phyloP scores from a whole-genome alignment of 2,888 invertebrate genomes.

The Acronicta aceris region DNA sequence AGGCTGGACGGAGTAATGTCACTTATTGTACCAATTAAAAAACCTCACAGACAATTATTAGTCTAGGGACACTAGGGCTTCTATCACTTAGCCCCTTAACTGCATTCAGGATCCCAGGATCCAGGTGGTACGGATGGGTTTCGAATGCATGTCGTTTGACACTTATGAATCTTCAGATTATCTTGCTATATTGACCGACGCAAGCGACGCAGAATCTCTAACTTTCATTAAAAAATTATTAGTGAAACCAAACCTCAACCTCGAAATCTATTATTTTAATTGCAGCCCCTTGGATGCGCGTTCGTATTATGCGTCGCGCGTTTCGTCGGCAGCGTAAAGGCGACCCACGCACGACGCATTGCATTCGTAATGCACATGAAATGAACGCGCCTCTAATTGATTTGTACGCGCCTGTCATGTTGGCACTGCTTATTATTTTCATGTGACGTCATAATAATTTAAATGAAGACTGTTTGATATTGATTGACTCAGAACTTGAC shows the following conservation, averaged over 20 bases:
- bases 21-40: no score
- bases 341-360: slow-evolving; percentile 20
- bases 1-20: no score
- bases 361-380: slow-evolving; percentile 56
- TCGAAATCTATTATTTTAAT: slow-evolving; percentile 38
- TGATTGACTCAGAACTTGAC: no score
- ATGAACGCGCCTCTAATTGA: slow-evolving; percentile 56
- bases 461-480: background rate
- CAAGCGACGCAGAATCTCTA: background rate
- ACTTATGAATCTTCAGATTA: no score
- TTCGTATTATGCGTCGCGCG: slow-evolving; percentile 49
- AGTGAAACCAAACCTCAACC: slow-evolving; percentile 23
- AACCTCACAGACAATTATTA: no score
- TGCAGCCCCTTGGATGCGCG: slow-evolving; percentile 38
- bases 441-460: slow-evolving; percentile 21
- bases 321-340: slow-evolving; percentile 51
- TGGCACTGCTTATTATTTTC: slow-evolving; percentile 39
- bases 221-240: slow-evolving; percentile 1
- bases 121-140: no score
- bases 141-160: no score
- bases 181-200: no score
- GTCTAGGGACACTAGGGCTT: no score
- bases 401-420: slow-evolving; percentile 51
- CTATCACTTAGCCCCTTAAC: no score
- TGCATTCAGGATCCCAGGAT: no score